Conservation (phyloP, 2,888 invertebrate genomes). For the Agapostemon virescens region DNA sequence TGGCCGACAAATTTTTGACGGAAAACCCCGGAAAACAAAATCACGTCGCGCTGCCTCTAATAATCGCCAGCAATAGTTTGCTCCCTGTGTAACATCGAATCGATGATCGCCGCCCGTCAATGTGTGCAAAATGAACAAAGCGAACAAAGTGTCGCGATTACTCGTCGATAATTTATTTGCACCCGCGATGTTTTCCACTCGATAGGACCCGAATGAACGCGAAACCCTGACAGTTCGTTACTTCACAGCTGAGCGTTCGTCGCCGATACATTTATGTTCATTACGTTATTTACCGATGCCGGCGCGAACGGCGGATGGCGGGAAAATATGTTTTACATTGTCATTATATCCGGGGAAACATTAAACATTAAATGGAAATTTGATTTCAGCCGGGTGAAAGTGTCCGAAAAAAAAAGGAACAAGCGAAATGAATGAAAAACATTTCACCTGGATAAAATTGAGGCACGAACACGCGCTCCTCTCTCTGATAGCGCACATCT, state of each 20-base stretch:
- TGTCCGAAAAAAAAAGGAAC: background rate
- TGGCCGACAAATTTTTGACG: background rate
- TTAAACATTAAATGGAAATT: background rate
- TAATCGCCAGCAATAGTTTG: slow-evolving; percentile 5
- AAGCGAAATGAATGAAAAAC: background rate
- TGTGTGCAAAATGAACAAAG: too few relatives aligned
- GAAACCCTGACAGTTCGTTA: slow-evolving; percentile 14
- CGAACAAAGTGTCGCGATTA: background rate
- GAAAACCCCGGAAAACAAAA: background rate
- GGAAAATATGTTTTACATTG: background rate
- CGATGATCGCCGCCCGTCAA: background rate
- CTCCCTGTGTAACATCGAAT: background rate
- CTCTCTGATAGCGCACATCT: background rate
- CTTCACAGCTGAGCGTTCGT: background rate
- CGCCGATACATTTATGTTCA: slow-evolving; percentile 3
- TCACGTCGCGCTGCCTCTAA: background rate
- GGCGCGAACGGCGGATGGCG: background rate
- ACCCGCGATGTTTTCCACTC: background rate
- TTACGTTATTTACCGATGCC: background rate
- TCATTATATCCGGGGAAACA: background rate
- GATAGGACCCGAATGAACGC: slow-evolving; percentile 5
- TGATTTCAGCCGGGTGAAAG: background rate
- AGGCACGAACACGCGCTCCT: background rate
- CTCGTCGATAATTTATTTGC: slow-evolving; percentile 31
- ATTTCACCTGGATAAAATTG: background rate